These are phyloP conservation scores for Picathartes gymnocephalus DNA, from an alignment of 2,113 vertebrate genomes.

Conservation along the genomic window DNA sequence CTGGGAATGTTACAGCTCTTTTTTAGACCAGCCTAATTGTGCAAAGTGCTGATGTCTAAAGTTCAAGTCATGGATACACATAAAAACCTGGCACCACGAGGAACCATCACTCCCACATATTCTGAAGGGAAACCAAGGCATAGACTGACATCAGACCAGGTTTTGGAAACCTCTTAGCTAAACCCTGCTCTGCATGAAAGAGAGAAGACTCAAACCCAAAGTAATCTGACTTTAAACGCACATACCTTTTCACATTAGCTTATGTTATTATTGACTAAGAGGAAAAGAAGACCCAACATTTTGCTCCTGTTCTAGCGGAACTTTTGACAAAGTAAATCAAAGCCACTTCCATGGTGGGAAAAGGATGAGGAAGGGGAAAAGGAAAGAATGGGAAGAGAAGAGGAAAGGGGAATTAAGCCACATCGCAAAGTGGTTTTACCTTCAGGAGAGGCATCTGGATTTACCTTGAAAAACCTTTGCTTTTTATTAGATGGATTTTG, in stretches of 20 bases:
- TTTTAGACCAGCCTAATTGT: not conserved
- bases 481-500: not conserved
- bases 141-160: not conserved
- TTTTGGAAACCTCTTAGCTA: not conserved
- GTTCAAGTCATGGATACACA: not conserved
- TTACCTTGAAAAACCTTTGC: not conserved
- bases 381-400: not conserved
- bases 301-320: not conserved
- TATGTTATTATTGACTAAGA: not conserved
- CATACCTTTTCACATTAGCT: not conserved
- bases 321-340: not conserved
- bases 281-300: not conserved
- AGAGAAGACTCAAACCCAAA: not conserved
- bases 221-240: not conserved
- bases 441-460: not conserved
- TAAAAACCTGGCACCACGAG: not conserved
- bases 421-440: not conserved
- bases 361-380: not conserved
- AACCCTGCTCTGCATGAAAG: not conserved
- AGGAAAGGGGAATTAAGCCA: not conserved
- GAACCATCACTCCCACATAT: rapidly evolving
- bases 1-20: not conserved
- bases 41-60: not conserved
- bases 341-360: not conserved
- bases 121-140: not conserved